These are phyloP conservation scores for Blastobasis adustella DNA, from an alignment of 2,888 invertebrate species.

Conservation along the genomic window DNA sequence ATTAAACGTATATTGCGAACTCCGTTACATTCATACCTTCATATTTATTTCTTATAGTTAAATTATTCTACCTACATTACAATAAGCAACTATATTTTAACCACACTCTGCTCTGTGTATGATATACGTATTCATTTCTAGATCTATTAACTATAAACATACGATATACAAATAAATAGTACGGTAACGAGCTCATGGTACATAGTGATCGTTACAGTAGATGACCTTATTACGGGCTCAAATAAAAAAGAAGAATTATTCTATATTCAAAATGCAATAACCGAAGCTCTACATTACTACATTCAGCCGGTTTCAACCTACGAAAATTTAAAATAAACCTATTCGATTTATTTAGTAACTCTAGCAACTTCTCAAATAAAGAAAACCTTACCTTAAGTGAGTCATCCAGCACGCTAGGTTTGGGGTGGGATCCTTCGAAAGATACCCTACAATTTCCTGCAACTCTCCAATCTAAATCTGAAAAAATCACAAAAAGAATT, in stretches of 20 bases:
- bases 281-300: not conserved
- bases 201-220: no score
- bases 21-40: no score
- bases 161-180: no score
- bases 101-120: no score
- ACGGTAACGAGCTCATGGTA: no score
- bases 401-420: constrained; percentile 7
- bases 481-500: constrained; percentile 8
- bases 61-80: no score
- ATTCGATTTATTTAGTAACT: not conserved
- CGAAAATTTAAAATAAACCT: not conserved
- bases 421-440: constrained; percentile 8
- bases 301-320: not conserved
- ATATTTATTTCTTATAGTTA: no score
- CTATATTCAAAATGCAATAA: not conserved
- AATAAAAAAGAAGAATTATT: constrained; percentile 2
- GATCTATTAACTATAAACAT: no score
- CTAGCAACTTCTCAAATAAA: not conserved
- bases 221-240: constrained; percentile 6
- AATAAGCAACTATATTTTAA: no score
- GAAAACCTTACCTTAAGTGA: constrained; percentile 3
- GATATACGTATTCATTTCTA: no score
- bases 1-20: no score
- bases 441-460: constrained; percentile 8
- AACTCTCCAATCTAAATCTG: not conserved